phyloP scores from a whole-genome alignment of 2,888 invertebrate genomes.

The Diaperis boleti region DNA sequence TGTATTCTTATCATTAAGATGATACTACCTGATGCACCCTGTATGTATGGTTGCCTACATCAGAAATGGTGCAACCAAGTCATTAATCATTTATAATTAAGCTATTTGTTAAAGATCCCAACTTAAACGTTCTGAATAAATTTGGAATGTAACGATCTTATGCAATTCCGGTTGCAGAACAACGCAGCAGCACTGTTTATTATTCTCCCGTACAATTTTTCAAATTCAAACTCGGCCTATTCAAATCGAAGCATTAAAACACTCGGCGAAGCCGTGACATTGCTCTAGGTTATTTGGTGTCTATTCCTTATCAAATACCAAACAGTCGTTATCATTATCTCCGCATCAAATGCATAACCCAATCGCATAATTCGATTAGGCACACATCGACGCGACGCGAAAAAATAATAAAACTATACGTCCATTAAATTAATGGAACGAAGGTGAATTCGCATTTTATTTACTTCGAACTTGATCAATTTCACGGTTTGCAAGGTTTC shows the following conservation, averaged over 20 bases:
- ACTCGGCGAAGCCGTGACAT: slow-evolving; percentile 5
- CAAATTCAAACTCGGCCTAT: slow-evolving; percentile 1
- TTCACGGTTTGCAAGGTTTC: slow-evolving; percentile 21
- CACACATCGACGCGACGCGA: slow-evolving; percentile 1
- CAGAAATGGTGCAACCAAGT: no score
- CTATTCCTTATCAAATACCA: neutral
- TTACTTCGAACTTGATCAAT: slow-evolving; percentile 4
- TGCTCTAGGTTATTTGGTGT: slow-evolving; percentile 9
- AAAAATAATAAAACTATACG: neutral
- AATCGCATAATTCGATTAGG: slow-evolving; percentile 9
- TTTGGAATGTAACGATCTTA: no score
- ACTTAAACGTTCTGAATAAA: no score
- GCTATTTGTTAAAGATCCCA: no score
- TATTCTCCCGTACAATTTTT: slow-evolving; percentile 1
- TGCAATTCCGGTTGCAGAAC: no score
- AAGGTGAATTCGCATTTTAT: slow-evolving; percentile 22
- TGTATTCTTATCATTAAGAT: no score
- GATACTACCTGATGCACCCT: no score
- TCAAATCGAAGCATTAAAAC: neutral
- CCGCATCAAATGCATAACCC: neutral
- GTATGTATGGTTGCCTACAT: no score
- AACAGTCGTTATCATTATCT: neutral
- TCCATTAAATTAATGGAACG: neutral
- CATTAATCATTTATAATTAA: no score
- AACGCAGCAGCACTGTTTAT: neutral